Evolutionary conservation across 2,797 vertebrate species (phyloP).

Genomic region (Acrossocheilus fasciatus): DNA sequence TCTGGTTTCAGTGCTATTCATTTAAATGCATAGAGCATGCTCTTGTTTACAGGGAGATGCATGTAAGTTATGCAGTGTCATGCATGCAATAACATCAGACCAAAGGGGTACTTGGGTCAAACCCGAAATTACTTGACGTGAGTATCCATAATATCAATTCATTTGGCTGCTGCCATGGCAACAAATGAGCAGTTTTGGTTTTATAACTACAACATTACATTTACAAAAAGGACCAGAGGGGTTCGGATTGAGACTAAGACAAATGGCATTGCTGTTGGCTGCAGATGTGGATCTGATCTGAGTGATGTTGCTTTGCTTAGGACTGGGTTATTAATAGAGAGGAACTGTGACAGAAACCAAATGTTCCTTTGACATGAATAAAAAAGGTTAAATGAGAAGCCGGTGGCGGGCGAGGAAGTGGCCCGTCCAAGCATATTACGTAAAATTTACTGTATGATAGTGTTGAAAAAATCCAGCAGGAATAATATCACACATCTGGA

Average conservation of each 20-base stretch:
- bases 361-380: slow-evolving; percentile 19
- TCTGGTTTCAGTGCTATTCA: not conserved
- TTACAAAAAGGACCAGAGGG: not conserved
- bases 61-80: slow-evolving; percentile 7
- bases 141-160: not conserved
- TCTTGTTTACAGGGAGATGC: not conserved
- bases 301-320: slow-evolving; percentile 43
- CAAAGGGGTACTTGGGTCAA: not conserved
- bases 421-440: slow-evolving; percentile 26
- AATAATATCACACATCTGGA: slow-evolving; percentile 31
- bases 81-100: not conserved
- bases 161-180: slow-evolving; percentile 14
- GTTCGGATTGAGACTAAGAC: slow-evolving; percentile 36
- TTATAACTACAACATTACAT: not conserved
- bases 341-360: slow-evolving; percentile 29
- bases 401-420: not conserved
- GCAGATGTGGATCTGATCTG: slow-evolving; percentile 53
- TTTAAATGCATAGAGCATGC: not conserved
- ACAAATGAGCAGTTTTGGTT: slow-evolving; percentile 8
- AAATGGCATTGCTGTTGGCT: slow-evolving; percentile 30
- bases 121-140: not conserved
- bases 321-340: slow-evolving; percentile 50
- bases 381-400: slow-evolving; percentile 28
- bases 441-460: slow-evolving; percentile 46
- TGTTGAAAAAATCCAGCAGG: slow-evolving; percentile 2